Base-by-base conservation (phyloP, 2,888 invertebrate genomes). In the Eristalis pertinax region DNA sequence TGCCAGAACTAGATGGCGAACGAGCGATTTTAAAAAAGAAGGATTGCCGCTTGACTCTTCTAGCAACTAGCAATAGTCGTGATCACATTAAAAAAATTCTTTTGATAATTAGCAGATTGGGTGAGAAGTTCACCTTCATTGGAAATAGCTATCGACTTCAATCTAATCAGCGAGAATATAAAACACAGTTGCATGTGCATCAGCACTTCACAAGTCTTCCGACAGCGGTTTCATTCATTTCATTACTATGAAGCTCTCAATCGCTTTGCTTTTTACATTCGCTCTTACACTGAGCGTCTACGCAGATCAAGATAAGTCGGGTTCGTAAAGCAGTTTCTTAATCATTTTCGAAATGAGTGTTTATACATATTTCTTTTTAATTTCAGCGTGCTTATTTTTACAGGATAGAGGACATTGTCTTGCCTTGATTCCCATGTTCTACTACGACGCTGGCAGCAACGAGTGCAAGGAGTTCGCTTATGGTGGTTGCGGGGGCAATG, bases 401-500 rank as follows among this genome's bases (percentile, higher is more conserved):
- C 15, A 43, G 43, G 43, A 43, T 43, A 43, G 43, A n/a, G 43
- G 43, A 43, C 43, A n/a, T 1, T 43, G 43, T 4, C 43, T 15
- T 43, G 43, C 43, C 5, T 4, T 43, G 43, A 43, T 43, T 19
- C 43, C 43, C n/a, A 43, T 15, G 32, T 89, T 76, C 76, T 90
- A 69, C 69, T 89, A 87, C 67, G 84, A 90, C 8, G 8, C 32
- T 32, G 32, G 8, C 69, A 29, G 65, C 26, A 89, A 89, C 41
- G 78, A 88, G n/a, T 90, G 90, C 35, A 72, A 90, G 72, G 7
- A 79, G 50, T 90, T 90, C 74, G 11, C 88, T 56, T 90, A 90
- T 84, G 89, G 90, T 56, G 89, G 89, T 22, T 90, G 90, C 62
- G 77, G 83, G 7, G 89, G 90, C 19, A 11, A n/a, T n/a, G 43